Conservation (phyloP, 2,113 vertebrate genomes). For the Excalfactoria chinensis region DNA sequence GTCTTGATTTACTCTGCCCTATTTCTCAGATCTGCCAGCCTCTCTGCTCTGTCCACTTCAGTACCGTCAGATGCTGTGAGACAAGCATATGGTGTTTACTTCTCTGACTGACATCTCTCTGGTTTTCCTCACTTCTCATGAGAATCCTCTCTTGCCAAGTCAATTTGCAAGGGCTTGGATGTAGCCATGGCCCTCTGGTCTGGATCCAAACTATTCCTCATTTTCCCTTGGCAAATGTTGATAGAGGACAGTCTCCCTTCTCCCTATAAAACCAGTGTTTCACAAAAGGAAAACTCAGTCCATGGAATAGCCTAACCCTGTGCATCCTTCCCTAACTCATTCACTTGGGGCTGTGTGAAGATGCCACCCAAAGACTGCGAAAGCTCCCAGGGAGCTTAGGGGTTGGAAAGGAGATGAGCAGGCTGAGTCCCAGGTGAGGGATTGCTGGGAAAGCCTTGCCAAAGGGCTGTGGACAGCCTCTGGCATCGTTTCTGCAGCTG, state of each 20-base stretch:
- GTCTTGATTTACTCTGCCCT: conserved; percentile 15
- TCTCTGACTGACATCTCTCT: conserved; percentile 59
- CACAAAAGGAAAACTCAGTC: conserved; percentile 1
- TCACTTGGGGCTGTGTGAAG: neutral
- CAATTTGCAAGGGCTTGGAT: conserved; percentile 77
- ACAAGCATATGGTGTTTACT: conserved; percentile 76
- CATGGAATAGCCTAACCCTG: neutral
- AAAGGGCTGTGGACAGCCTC: neutral
- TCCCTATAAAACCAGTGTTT: conserved; percentile 24
- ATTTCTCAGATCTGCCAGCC: conserved; percentile 24
- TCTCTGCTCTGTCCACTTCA: conserved; percentile 62
- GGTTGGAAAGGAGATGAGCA: neutral
- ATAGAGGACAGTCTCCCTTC: conserved; percentile 20
- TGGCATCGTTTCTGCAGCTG: conserved; percentile 17
- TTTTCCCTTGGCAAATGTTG: conserved; percentile 57
- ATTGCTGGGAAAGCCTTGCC: neutral
- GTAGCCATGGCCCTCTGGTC: conserved; percentile 69
- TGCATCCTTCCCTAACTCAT: neutral
- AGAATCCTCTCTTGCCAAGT: conserved; percentile 72
- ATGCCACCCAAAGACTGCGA: neutral
- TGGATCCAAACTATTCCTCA: conserved; percentile 57
- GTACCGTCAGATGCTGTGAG: conserved; percentile 58
- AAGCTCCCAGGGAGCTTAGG: neutral
- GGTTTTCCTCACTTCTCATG: conserved; percentile 64
- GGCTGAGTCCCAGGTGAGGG: neutral